Conservation (phyloP, 1,140 invertebrate species). For the Acyrthosiphon pisum region DNA sequence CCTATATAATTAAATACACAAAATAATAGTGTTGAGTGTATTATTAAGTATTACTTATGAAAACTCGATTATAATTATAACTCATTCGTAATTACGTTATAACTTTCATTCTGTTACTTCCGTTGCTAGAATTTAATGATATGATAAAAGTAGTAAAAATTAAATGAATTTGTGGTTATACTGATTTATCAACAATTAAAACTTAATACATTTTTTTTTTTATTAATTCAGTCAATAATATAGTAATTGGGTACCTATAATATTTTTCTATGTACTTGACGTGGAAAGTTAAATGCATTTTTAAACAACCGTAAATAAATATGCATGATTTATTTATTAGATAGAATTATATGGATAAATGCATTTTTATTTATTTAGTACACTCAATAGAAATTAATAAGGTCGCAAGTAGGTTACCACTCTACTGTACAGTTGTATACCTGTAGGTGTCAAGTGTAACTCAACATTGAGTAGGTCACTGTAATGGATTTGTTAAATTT, state of each 20-base stretch:
- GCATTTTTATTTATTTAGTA: too few relatives aligned
- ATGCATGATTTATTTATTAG: too few relatives aligned
- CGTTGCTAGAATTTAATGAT: not conserved
- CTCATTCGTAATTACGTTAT: not conserved
- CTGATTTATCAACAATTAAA: too few relatives aligned
- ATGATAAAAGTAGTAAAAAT: too few relatives aligned
- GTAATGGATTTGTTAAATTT: not conserved
- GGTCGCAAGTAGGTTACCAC: not conserved
- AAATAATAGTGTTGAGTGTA: not conserved
- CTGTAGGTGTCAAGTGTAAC: not conserved
- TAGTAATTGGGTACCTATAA: too few relatives aligned
- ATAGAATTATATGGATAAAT: too few relatives aligned
- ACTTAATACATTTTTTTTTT: too few relatives aligned
- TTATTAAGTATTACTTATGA: not conserved
- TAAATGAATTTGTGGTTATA: too few relatives aligned
- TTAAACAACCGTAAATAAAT: too few relatives aligned
- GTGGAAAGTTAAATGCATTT: too few relatives aligned
- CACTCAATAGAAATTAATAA: not conserved
- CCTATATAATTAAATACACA: not conserved
- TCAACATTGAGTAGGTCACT: not conserved
- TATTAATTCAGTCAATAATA: too few relatives aligned
- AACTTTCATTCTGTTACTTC: not conserved
- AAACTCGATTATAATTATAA: not conserved
- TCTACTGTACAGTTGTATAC: not conserved
- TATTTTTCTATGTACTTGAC: too few relatives aligned